phyloP scores from a whole-genome alignment of 2,113 vertebrate genomes.

The Ranitomeya imitator region DNA sequence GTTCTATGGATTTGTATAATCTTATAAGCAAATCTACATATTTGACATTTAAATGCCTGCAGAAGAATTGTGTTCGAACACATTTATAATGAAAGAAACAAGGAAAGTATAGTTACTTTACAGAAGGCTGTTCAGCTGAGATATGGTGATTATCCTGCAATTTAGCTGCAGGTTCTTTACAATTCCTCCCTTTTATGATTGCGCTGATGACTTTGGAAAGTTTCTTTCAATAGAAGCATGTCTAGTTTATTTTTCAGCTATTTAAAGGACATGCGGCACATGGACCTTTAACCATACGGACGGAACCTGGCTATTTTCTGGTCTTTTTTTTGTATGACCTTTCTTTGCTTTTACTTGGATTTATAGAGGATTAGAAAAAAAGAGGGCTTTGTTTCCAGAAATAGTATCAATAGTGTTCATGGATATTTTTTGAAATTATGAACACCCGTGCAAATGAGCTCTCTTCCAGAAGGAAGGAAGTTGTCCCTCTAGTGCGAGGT shows the following conservation, averaged over 20 bases:
- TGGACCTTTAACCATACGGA: no score
- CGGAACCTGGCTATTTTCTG: neutral
- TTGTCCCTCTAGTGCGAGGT: no score
- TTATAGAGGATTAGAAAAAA: no score
- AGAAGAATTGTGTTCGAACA: slow-evolving; percentile 29
- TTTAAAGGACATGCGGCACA: neutral
- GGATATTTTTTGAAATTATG: no score
- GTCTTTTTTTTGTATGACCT: neutral
- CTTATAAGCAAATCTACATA: slow-evolving; percentile 28
- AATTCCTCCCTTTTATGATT: neutral
- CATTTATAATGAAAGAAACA: slow-evolving; percentile 26
- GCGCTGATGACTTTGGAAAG: neutral
- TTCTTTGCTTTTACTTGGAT: neutral
- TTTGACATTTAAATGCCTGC: slow-evolving; percentile 35
- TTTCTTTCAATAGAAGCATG: neutral
- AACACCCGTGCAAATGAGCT: no score
- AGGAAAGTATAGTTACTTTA: slow-evolving; percentile 4
- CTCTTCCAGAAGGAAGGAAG: no score
- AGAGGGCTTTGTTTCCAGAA: no score
- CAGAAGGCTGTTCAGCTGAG: neutral
- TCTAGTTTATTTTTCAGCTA: neutral
- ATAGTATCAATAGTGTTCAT: no score
- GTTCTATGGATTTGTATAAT: slow-evolving; percentile 27
- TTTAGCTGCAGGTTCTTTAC: slow-evolving; percentile 22
- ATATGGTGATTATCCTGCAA: slow-evolving; percentile 21